Percentiles rank a stretch among this genome's conserved stretches.
These are phyloP conservation scores for Mesodorylaimus sp. DNA, from an alignment of 2,888 invertebrate species.

Conservation along the genomic window DNA sequence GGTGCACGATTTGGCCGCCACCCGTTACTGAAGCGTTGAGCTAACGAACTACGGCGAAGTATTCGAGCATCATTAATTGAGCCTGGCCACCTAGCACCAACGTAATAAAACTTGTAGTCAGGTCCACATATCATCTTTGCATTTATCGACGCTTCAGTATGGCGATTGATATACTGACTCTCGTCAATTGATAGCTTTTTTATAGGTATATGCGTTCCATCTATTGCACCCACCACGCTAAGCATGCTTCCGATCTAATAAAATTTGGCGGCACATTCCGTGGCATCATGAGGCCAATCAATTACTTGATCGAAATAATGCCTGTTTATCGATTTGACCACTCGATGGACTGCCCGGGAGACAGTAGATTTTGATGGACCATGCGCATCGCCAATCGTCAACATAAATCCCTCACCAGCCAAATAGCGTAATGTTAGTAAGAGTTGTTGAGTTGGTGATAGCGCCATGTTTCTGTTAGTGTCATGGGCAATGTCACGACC, in stretches of 20 bases:
- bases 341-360: background rate
- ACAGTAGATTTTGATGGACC: background rate
- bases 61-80: constrained; percentile 10
- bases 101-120: constrained; percentile 4
- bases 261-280: background rate
- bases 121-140: constrained; percentile 9
- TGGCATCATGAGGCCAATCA: background rate
- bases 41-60: constrained; percentile 6
- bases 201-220: constrained; percentile 8
- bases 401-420: background rate
- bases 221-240: background rate
- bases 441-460: background rate
- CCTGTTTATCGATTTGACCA: background rate
- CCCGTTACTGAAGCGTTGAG: background rate
- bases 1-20: constrained; percentile 7
- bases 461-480: background rate
- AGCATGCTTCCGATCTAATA: background rate
- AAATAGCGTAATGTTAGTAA: background rate
- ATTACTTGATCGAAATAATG: background rate
- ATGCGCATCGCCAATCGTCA: background rate
- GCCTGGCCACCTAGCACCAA: constrained; percentile 7
- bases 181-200: constrained; percentile 1
- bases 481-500: background rate
- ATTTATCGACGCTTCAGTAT: constrained; percentile 4
- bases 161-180: constrained; percentile 8